Conservation (phyloP, 1,140 invertebrate genomes). For the Drosophila auraria region DNA sequence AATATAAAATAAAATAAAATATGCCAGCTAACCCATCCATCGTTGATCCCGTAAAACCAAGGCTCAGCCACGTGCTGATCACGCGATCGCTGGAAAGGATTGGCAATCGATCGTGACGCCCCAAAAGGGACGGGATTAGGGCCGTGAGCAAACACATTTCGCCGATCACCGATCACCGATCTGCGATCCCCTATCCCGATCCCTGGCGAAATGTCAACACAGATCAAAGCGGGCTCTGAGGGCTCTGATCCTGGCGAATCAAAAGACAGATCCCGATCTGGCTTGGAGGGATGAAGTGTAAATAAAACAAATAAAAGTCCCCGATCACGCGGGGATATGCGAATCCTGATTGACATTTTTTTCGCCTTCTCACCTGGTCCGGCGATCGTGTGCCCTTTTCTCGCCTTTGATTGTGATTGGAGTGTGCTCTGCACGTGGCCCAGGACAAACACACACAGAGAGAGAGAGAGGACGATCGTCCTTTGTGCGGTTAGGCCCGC, state of each 20-base stretch:
- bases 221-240: slow-evolving; percentile 28
- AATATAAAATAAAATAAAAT: neutral
- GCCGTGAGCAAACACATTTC: slow-evolving; percentile 65
- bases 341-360: slow-evolving; percentile 52
- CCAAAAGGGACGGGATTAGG: slow-evolving; percentile 51
- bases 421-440: slow-evolving; percentile 76
- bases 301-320: slow-evolving; percentile 11
- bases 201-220: slow-evolving; percentile 61
- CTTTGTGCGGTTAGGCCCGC: slow-evolving; percentile 73
- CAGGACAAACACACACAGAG: slow-evolving; percentile 8
- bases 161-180: neutral
- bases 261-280: slow-evolving; percentile 23
- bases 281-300: slow-evolving; percentile 27
- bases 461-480: slow-evolving; percentile 26
- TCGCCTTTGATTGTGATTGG: slow-evolving; percentile 54
- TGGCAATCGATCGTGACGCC: slow-evolving; percentile 60
- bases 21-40: no score
- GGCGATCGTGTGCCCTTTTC: slow-evolving; percentile 28
- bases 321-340: slow-evolving; percentile 40
- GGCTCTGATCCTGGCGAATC: slow-evolving; percentile 58
- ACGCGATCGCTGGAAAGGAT: slow-evolving; percentile 28
- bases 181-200: neutral
- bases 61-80: slow-evolving; percentile 55
- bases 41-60: no score
- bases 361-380: slow-evolving; percentile 63